Evolutionary conservation across 2,888 invertebrate species (phyloP).

Genomic region (Meghimatium bilineatum): DNA sequence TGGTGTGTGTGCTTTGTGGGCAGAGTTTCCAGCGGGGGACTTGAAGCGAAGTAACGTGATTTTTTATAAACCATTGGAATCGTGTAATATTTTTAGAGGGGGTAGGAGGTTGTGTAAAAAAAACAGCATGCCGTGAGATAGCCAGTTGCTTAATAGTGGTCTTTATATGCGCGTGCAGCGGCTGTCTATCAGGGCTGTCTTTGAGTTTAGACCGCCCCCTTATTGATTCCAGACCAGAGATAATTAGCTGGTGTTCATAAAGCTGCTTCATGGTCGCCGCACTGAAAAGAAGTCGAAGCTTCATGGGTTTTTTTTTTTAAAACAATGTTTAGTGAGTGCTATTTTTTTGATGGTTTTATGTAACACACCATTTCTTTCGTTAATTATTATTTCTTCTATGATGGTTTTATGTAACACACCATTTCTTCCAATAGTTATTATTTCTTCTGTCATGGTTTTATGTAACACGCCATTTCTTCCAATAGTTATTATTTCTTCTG

Average conservation of each 20-base stretch:
- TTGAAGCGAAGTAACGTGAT: not conserved
- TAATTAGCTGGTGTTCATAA: constrained; percentile 35
- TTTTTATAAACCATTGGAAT: not conserved
- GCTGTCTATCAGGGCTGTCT: not conserved
- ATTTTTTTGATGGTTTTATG: too few relatives aligned
- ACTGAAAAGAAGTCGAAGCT: not conserved
- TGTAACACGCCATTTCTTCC: too few relatives aligned
- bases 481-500: too few relatives aligned
- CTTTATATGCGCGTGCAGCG: not conserved
- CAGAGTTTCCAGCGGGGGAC: not conserved
- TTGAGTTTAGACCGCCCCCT: not conserved
- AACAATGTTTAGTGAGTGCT: too few relatives aligned
- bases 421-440: too few relatives aligned
- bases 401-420: too few relatives aligned
- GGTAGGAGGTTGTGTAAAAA: not conserved
- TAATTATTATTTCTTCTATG: too few relatives aligned
- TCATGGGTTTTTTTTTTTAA: not conserved
- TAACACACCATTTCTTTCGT: too few relatives aligned
- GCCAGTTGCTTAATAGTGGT: not conserved
- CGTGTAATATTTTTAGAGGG: not conserved
- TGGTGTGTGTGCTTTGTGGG: not conserved
- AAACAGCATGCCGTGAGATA: not conserved
- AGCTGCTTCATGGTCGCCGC: not conserved
- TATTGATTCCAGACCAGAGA: constrained; percentile 27
- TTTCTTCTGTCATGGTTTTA: too few relatives aligned